Conservation (phyloP, 2,113 vertebrate species). For the Kobus ellipsiprymnus region DNA sequence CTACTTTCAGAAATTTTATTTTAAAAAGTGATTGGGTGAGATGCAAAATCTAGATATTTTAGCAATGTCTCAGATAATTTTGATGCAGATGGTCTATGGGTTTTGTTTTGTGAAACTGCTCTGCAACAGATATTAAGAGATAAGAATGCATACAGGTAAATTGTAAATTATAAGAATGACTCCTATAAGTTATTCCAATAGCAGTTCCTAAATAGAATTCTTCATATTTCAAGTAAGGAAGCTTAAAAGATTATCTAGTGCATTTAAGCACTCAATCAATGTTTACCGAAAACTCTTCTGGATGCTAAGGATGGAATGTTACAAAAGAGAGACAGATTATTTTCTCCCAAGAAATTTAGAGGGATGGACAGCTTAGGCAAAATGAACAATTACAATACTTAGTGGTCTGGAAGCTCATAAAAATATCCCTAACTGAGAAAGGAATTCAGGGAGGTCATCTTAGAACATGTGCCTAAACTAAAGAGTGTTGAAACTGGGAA, state of each 20-base stretch:
- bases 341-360: neutral
- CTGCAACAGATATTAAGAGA: neutral
- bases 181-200: neutral
- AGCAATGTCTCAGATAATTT: neutral
- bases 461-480: neutral
- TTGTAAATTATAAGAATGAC: neutral
- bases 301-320: neutral
- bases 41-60: neutral
- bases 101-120: neutral
- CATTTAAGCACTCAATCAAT: neutral
- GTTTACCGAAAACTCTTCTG: neutral
- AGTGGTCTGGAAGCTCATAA: neutral
- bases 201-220: neutral
- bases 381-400: too few species aligned
- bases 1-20: neutral
- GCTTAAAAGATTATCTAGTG: neutral
- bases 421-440: neutral
- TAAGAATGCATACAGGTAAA: neutral
- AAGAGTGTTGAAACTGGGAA: neutral
- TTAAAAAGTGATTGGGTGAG: neutral
- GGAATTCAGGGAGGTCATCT: neutral
- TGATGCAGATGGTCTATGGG: neutral
- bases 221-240: neutral
- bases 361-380: neutral
- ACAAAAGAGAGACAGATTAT: neutral